These are phyloP conservation scores for Macrotus californicus DNA, from an alignment of 2,113 vertebrate species.

Conservation along the genomic window DNA sequence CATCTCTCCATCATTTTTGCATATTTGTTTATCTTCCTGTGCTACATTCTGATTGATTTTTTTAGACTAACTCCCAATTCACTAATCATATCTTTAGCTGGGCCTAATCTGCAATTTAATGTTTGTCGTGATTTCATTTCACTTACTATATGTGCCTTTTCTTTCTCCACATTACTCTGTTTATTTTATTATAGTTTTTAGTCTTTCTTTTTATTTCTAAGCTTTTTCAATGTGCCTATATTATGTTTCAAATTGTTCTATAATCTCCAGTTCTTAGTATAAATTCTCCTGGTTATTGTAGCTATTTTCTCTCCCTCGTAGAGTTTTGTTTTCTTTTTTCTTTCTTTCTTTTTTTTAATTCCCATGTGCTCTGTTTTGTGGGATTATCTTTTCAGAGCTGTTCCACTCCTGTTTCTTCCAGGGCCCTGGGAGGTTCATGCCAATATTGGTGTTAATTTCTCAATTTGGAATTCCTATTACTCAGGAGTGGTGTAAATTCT, in stretches of 20 bases:
- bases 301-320: slow-evolving; percentile 7
- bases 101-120: slow-evolving; percentile 1
- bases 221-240: slow-evolving; percentile 43
- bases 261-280: slow-evolving; percentile 25
- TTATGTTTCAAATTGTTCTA: slow-evolving; percentile 56
- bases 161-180: not conserved
- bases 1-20: not conserved
- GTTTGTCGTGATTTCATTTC: not conserved
- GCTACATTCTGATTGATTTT: not conserved
- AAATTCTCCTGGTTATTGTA: slow-evolving; percentile 25
- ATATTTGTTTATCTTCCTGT: not conserved
- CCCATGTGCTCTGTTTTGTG: not conserved
- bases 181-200: not conserved
- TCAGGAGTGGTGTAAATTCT: slow-evolving; percentile 16
- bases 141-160: not conserved
- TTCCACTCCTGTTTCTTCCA: slow-evolving; percentile 29
- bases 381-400: not conserved
- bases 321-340: not conserved
- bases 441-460: slow-evolving; percentile 32
- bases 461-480: not conserved
- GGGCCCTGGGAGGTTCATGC: not conserved
- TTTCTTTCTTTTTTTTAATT: not conserved
- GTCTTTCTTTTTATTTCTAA: slow-evolving; percentile 33
- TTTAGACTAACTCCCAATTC: not conserved
- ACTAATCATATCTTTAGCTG: not conserved